phyloP scores from a whole-genome alignment of 2,797 vertebrate genomes.

The Macrochelys suwanniensis region DNA sequence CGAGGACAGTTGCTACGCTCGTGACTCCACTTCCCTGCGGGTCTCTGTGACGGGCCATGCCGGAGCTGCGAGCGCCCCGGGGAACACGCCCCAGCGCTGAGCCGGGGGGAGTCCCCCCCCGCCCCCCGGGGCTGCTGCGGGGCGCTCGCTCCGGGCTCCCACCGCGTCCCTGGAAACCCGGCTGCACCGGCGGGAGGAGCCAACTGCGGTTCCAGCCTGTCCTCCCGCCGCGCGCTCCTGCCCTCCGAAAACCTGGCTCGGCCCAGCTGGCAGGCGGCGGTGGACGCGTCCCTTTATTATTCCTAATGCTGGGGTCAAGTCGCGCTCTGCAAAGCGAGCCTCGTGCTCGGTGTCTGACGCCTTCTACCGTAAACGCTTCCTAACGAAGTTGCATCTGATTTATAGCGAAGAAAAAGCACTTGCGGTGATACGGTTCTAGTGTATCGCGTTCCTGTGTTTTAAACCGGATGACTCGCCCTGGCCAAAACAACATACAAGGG shows the following conservation, averaged over 20 bases:
- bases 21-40: neutral
- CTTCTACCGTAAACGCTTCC: no score
- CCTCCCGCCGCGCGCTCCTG: constrained; percentile 10
- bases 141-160: neutral
- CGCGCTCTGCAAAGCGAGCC: no score
- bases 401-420: neutral
- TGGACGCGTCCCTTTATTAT: no score
- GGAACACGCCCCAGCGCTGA: neutral
- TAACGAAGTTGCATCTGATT: neutral
- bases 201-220: neutral
- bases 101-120: neutral
- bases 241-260: neutral
- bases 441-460: neutral
- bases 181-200: neutral
- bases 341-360: no score
- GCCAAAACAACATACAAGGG: neutral
- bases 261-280: neutral
- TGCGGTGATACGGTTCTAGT: neutral
- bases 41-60: no score
- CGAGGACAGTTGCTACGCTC: no score
- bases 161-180: neutral
- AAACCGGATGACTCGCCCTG: neutral
- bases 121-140: neutral
- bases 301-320: no score
- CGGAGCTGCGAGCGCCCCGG: neutral